Evolutionary conservation across 2,797 vertebrate species (phyloP), one percentile per base, ranked within the genome.

Genomic region (Chromobotia macracanthus): DNA sequence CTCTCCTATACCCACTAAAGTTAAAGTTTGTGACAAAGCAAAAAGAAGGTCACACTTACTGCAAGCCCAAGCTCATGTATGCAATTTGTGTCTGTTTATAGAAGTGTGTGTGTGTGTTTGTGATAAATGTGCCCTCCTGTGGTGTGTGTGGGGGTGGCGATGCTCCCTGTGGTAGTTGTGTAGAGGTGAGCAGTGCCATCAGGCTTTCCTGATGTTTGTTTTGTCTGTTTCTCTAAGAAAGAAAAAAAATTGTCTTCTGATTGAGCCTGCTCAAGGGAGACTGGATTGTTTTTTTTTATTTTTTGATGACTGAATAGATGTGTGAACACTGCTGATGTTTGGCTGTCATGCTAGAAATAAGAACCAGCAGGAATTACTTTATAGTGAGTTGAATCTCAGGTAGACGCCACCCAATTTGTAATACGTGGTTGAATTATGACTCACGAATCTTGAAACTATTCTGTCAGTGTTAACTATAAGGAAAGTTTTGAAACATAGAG

Each of bases 1-100:
- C 25, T 44, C 48, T 51, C 3, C 38, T 18, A 82, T 16, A 51
- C 2, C 63, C 51, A 63, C 28, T 50, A 72, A 79, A 82, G 84
- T 84, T 85, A 80, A 83, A 68, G 3, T 44, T 65, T 83, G 75
- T 58, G 60, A 64, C 75, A 84, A 84, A 77, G 68, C 18, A 38
- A 82, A 63, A 80, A 83, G 74, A 80, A 83, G 65, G 72, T 72
- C 48, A 68, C 56, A 46, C 23, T 82, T 84, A 81, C 64, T 70
- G 75, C 53, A 77, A 53, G 73, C 15, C 48, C 23, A 51, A n/a
- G 48, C 28, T 66, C 41, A 38, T 50, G 10, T 76, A 13, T 66
- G 53, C 12, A 55, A 41, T 65, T 72, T 56, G 44, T 77, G 61
- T 53, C 46, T 71, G 48, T 80, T 65, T 79, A 64, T 67, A 23